phyloP scores from a whole-genome alignment of 2,113 vertebrate genomes.

The Centropus bengalensis region DNA sequence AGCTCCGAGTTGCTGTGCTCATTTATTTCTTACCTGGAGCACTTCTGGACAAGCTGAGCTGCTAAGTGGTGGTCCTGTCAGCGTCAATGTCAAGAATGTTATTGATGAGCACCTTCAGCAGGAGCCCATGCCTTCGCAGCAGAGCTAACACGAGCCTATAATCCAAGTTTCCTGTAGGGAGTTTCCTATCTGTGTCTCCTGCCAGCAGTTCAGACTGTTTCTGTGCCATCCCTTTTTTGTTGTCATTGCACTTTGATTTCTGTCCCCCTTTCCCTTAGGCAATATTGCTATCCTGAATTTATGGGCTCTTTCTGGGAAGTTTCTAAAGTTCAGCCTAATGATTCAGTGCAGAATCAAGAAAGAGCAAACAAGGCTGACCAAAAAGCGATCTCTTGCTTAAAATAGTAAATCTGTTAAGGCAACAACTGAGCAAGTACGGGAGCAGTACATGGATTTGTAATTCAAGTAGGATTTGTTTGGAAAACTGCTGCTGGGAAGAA shows the following conservation, averaged over 20 bases:
- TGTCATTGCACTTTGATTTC: not conserved
- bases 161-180: not conserved
- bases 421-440: not conserved
- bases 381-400: not conserved
- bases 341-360: not conserved
- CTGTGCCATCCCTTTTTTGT: not conserved
- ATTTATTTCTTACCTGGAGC: not conserved
- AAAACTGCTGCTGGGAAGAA: slow-evolving; percentile 1
- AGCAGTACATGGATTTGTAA: not conserved
- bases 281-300: not conserved
- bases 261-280: not conserved
- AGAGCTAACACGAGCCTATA: fast-evolving
- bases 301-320: not conserved
- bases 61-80: not conserved
- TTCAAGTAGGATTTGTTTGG: not conserved
- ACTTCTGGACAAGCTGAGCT: not conserved
- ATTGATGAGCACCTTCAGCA: not conserved
- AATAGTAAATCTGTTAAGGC: slow-evolving; percentile 3
- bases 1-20: not conserved
- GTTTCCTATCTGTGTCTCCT: not conserved
- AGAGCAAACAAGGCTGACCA: not conserved
- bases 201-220: not conserved
- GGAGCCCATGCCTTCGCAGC: not conserved
- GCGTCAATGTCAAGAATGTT: not conserved
- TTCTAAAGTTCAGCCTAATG: not conserved